phyloP scores from a whole-genome alignment of 2,797 vertebrate genomes.

The Astyanax mexicanus region DNA sequence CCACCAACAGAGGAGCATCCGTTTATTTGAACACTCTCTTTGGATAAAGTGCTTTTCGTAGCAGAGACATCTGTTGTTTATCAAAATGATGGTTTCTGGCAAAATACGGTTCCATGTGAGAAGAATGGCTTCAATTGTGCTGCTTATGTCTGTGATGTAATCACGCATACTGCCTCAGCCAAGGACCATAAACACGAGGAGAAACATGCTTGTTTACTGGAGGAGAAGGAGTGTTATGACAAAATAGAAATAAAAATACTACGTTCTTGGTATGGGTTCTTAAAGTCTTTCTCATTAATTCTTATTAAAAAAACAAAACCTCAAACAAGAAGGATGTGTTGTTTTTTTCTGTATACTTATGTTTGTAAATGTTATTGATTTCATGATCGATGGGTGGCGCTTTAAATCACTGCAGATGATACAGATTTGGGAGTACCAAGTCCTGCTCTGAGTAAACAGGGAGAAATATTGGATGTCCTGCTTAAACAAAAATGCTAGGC shows the following conservation, averaged over 20 bases:
- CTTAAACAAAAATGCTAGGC: no score
- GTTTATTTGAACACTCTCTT: neutral
- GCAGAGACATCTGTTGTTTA: constrained; percentile 42
- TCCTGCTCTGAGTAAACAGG: no score
- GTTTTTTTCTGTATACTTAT: neutral
- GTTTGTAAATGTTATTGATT: neutral
- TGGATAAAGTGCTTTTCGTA: constrained; percentile 1
- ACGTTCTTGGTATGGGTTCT: neutral
- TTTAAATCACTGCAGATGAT: no score
- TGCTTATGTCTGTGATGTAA: constrained; percentile 33
- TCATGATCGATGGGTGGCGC: neutral
- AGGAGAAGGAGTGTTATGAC: constrained; percentile 37
- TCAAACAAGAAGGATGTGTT: neutral
- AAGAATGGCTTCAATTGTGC: constrained; percentile 40
- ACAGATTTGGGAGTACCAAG: no score
- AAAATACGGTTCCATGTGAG: constrained; percentile 21
- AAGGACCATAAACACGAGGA: constrained; percentile 37
- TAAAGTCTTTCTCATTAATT: neutral
- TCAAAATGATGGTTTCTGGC: constrained; percentile 41
- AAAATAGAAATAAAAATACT: constrained; percentile 29
- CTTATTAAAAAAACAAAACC: neutral
- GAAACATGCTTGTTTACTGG: constrained; percentile 33
- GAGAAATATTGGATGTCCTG: no score
- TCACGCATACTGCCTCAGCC: constrained; percentile 25
- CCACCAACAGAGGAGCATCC: neutral